Evolutionary conservation across 2,113 vertebrate genomes (phyloP).

Genomic region (Melanotaenia duboulayi): DNA sequence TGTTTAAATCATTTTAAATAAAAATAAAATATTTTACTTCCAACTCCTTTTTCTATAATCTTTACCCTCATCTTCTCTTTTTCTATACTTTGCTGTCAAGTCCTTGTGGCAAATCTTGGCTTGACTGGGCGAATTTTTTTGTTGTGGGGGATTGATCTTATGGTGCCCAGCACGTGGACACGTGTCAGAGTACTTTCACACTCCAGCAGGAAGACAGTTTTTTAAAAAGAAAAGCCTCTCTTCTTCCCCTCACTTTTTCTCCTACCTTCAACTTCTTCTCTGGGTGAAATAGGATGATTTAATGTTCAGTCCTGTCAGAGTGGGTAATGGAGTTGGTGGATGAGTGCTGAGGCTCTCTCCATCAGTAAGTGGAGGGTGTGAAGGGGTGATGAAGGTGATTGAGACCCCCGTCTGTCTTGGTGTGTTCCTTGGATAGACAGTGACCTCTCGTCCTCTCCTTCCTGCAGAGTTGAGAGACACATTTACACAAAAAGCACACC

Average conservation of each 20-base stretch:
- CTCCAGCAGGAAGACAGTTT: constrained; percentile 17
- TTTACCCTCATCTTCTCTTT: constrained; percentile 39
- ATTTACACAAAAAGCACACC: constrained; percentile 51
- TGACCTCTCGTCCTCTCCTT: constrained; percentile 64
- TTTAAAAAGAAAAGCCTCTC: not conserved
- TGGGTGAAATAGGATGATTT: constrained; percentile 80
- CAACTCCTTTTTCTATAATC: constrained; percentile 29
- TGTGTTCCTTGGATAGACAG: constrained; percentile 45
- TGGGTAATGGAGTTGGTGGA: constrained; percentile 76
- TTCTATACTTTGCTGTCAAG: constrained; percentile 61
- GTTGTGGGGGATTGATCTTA: constrained; percentile 36
- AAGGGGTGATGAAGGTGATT: constrained; percentile 61
- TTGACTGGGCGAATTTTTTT: constrained; percentile 57
- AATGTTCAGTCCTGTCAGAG: constrained; percentile 69
- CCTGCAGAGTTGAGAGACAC: constrained; percentile 48
- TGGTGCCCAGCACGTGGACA: constrained; percentile 42
- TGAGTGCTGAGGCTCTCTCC: constrained; percentile 57
- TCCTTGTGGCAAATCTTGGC: constrained; percentile 63
- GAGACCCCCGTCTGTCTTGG: constrained; percentile 63
- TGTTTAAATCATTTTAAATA: no score
- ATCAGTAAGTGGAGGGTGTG: constrained; percentile 50
- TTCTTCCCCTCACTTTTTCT: constrained; percentile 24
- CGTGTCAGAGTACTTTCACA: constrained; percentile 56
- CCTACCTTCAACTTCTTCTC: constrained; percentile 58
- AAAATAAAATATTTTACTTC: constrained; percentile 43